Conservation (phyloP, 92 coral and sea anemone species). For the Palythoa caribaeorum region DNA sequence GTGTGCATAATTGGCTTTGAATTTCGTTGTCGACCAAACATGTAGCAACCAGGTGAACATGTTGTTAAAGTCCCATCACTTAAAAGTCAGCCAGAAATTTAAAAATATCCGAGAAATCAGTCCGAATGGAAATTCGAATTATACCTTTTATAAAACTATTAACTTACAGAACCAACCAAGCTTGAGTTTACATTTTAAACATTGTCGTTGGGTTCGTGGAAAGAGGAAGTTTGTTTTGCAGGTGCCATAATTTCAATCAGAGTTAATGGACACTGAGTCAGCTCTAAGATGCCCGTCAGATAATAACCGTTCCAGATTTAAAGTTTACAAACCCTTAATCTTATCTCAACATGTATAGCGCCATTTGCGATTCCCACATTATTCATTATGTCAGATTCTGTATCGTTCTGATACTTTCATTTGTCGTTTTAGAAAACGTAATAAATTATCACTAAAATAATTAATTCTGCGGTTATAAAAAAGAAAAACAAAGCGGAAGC, state of each 20-base stretch:
- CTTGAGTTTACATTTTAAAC: too few relatives aligned
- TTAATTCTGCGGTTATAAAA: neutral
- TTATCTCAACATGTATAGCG: neutral
- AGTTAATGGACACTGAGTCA: neutral
- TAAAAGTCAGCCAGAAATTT: neutral
- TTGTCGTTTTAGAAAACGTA: slow-evolving; percentile 16
- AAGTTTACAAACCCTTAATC: neutral
- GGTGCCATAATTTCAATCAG: neutral
- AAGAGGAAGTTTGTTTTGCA: slow-evolving; percentile 5
- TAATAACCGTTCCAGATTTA: neutral
- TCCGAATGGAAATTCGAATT: neutral
- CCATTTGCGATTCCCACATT: neutral
- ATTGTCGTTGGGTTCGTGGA: neutral
- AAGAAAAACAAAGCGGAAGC: neutral
- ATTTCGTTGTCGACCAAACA: neutral
- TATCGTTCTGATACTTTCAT: neutral
- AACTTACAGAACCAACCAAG: too few relatives aligned
- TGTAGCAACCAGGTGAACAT: neutral
- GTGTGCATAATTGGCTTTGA: slow-evolving; percentile 32
- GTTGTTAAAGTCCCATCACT: neutral
- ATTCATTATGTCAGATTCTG: neutral
- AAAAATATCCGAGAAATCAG: neutral
- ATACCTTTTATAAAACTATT: neutral
- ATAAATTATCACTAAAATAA: slow-evolving; percentile 7
- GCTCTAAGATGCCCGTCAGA: neutral